phyloP scores from a whole-genome alignment of 2,888 invertebrate genomes.

The Latheticus oryzae region DNA sequence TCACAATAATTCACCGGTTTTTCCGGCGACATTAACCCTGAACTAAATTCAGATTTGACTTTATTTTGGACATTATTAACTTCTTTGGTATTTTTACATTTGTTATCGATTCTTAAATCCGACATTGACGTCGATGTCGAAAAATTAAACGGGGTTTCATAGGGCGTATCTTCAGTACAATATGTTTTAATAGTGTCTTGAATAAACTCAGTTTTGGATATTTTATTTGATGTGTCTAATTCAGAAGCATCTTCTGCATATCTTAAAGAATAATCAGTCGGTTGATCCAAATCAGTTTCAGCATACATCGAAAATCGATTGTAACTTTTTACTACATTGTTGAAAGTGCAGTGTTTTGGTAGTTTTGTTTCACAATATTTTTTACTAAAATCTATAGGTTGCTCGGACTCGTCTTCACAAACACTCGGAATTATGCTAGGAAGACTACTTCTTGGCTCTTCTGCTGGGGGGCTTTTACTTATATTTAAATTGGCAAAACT shows the following conservation, averaged over 20 bases:
- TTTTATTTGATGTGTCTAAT: constrained; percentile 60
- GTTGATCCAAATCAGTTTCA: constrained; percentile 91
- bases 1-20: constrained; percentile 87
- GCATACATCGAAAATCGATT: constrained; percentile 77
- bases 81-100: constrained; percentile 48
- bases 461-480: no score
- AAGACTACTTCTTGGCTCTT: no score
- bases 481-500: no score
- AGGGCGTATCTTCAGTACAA: constrained; percentile 90
- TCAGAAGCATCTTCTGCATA: constrained; percentile 89
- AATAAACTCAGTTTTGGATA: constrained; percentile 62
- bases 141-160: constrained; percentile 82
- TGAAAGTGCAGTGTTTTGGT: constrained; percentile 12
- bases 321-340: constrained; percentile 33
- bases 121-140: constrained; percentile 90
- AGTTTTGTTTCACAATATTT: constrained; percentile 25
- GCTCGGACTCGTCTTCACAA: constrained; percentile 26
- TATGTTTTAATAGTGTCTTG: constrained; percentile 90
- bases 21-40: constrained; percentile 81
- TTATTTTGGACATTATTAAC: constrained; percentile 24
- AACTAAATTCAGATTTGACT: constrained; percentile 66
- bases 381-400: constrained; percentile 31
- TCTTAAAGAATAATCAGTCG: constrained; percentile 90
- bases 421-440: no score
- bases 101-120: constrained; percentile 74